Evolutionary conservation across 1,140 invertebrate genomes (phyloP).

Genomic region (Bombus sylvicola): DNA sequence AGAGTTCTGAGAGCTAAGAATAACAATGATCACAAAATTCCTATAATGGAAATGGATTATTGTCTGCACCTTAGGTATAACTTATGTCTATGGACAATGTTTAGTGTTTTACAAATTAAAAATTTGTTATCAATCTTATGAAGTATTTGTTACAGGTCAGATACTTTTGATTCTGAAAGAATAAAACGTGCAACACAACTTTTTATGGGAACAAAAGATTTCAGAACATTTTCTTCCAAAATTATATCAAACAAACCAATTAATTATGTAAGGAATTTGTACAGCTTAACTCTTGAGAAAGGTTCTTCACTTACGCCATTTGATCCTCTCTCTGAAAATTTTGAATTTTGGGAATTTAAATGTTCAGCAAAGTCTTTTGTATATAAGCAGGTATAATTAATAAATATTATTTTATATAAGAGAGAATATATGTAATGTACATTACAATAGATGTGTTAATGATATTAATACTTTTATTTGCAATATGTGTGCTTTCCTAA

Average conservation of each 20-base stretch:
- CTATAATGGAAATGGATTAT: conserved; percentile 68
- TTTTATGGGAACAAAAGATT: conserved; percentile 84
- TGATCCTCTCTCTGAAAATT: conserved; percentile 76
- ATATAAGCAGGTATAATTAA: conserved; percentile 86
- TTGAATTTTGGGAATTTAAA: conserved; percentile 87
- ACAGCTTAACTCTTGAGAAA: conserved; percentile 82
- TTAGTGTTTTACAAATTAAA: too few relatives aligned
- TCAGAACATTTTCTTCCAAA: conserved; percentile 86
- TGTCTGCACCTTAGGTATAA: conserved; percentile 61
- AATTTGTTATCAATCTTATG: not conserved
- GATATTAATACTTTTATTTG: conserved; percentile 14
- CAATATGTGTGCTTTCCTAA: not conserved
- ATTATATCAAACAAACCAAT: conserved; percentile 77
- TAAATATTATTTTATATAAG: not conserved
- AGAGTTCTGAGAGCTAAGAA: conserved; percentile 83
- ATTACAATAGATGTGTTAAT: conserved; percentile 25
- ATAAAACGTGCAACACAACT: conserved; percentile 59
- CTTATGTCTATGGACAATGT: too few relatives aligned
- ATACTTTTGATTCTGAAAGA: conserved; percentile 70
- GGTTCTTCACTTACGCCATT: conserved; percentile 79
- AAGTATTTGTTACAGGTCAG: conserved; percentile 27
- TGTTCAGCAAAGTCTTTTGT: conserved; percentile 87
- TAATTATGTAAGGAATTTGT: conserved; percentile 79
- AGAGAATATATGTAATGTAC: not conserved
- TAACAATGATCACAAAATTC: conserved; percentile 55